Base-by-base conservation (phyloP, 2,888 invertebrate species). In the Eutolmus rufibarbis region DNA sequence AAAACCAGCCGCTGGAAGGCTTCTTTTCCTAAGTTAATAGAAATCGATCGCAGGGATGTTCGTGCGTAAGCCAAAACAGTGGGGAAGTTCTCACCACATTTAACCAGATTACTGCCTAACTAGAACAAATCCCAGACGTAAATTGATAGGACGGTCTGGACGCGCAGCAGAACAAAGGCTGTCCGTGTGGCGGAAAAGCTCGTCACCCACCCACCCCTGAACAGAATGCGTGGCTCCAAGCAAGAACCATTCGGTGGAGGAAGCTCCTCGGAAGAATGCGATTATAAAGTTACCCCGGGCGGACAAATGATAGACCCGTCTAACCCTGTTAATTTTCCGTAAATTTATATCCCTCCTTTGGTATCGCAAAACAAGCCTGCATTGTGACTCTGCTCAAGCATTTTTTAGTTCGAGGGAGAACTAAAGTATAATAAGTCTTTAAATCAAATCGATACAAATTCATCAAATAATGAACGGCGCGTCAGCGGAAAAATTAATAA, bases 51-150 rank as follows among this genome's bases (percentile, higher is more conserved):
- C 34, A 76, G 34, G 78, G 23, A 34, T 46, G 43, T 79, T 79
- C 51, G 78, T 78, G 37, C 78, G 43, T 78, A 78, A 78, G 43
- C 78, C 78, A 78, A 78, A 78, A 43, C 40, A 78, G 37, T 78
- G 19, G 78, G 78, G 78, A 43, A 78, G 40, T 78, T 78, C 78
- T 51, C 79, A 51, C 51, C 51, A 79, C 79, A 79, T 51, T 51
- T 51, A 79, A 79, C 79, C 79, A 79, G 79, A 79, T 79, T 79
- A 79, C 46, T 46, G 51, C 79, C 31, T 79, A 79, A 79, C 51
- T 46, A 51, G 51, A 79, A 40, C 46, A 79, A 79, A 79, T 79
- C 51, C 79, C 79, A 79, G 46, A 79, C 79, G 79, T 79, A 51
- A 79, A 51, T 79, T 79, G 46, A 79, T 79, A 79, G 37, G 51